These are phyloP conservation scores for Metridium senile DNA, from an alignment of 92 coral and sea anemone genomes.

Conservation along the genomic window DNA sequence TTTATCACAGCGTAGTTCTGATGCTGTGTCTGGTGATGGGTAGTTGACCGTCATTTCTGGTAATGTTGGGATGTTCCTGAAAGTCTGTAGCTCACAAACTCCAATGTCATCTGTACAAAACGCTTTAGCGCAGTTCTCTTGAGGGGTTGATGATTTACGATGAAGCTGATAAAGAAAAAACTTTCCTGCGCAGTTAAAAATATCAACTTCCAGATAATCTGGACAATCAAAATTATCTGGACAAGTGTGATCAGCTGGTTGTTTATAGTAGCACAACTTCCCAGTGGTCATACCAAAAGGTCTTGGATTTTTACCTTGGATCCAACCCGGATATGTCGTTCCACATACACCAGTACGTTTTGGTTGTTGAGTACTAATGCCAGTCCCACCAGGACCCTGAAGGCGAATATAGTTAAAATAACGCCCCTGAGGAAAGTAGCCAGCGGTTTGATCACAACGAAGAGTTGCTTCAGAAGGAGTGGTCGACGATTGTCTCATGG, in stretches of 20 bases:
- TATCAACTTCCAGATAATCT: conserved; percentile 1
- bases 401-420: not conserved
- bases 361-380: not conserved
- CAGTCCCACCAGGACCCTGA: not conserved
- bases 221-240: not conserved
- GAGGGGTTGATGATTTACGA: not conserved
- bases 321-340: conserved; percentile 2
- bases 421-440: not conserved
- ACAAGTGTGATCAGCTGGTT: not conserved
- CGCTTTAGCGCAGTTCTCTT: not conserved
- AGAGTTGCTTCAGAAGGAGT: not conserved
- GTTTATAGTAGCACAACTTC: not conserved
- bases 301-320: not conserved
- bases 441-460: conserved; percentile 3
- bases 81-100: not conserved
- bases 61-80: not conserved
- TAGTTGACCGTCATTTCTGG: not conserved
- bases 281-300: not conserved
- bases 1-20: not conserved
- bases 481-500: not conserved
- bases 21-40: not conserved
- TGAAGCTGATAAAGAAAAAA: not conserved
- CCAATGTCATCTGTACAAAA: not conserved
- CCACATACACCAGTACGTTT: not conserved
- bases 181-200: not conserved